Evolutionary conservation across 2,113 vertebrate genomes (phyloP).

Genomic region (Phyllostomus discolor): DNA sequence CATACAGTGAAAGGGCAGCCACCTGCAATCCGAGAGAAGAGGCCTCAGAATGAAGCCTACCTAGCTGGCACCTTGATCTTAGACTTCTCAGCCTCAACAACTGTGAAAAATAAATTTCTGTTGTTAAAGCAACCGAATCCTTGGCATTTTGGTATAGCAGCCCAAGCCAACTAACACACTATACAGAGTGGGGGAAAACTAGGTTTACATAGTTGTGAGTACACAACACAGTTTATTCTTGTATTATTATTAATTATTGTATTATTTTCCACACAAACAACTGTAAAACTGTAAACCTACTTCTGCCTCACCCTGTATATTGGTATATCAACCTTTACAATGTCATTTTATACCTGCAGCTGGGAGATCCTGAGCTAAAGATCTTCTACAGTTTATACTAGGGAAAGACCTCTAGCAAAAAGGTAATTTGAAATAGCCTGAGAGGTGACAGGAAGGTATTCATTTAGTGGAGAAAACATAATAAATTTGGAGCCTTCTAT

Average conservation of each 20-base stretch:
- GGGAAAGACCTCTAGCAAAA: not conserved
- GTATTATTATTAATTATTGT: no score
- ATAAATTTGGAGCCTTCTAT: constrained; percentile 8
- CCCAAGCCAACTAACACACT: no score
- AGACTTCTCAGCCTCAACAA: not conserved
- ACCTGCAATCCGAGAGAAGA: not conserved
- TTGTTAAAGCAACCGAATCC: no score
- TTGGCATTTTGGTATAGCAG: no score
- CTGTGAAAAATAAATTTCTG: no score
- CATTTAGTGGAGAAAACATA: not conserved
- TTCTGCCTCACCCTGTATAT: not conserved
- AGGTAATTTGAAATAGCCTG: not conserved
- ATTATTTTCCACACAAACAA: no score
- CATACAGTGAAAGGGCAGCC: not conserved
- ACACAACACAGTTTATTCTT: no score
- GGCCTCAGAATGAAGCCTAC: constrained; percentile 1
- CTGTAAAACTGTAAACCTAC: no score
- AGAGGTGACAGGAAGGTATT: not conserved
- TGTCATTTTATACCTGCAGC: not conserved
- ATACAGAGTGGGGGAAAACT: no score
- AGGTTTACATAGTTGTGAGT: no score
- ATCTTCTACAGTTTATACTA: not conserved
- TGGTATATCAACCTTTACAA: not conserved
- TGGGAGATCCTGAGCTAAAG: not conserved
- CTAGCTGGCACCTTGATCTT: not conserved